A percentile compares a stretch with the other conserved stretches of the same genome.
Evolutionary conservation across 1,140 invertebrate genomes (phyloP).

Genomic region (Palaemon carinicauda): DNA sequence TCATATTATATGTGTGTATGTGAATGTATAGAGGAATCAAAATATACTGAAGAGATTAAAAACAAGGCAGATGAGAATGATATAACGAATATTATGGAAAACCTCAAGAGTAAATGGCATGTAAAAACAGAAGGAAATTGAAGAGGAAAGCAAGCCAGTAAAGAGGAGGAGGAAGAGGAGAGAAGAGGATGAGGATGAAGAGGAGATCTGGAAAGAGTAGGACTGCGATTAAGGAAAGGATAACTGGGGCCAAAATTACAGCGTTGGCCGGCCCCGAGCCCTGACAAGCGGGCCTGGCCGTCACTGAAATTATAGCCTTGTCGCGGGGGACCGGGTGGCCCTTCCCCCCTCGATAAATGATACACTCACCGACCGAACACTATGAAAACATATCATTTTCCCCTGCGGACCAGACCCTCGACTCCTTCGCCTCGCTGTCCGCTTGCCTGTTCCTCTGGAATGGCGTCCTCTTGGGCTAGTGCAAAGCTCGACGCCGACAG

Average conservation of each 20-base stretch:
- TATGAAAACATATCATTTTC: slow-evolving; percentile 57
- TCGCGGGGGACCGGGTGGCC: neutral
- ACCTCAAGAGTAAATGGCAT: neutral
- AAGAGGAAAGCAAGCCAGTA: no score
- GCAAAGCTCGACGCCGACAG: no score
- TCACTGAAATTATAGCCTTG: slow-evolving; percentile 55
- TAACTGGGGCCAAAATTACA: slow-evolving; percentile 52
- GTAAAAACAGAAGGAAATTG: no score
- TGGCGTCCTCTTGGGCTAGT: no score
- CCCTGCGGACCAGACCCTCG: slow-evolving; percentile 34
- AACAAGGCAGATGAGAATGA: neutral
- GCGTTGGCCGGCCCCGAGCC: slow-evolving; percentile 37
- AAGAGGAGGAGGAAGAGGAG: neutral
- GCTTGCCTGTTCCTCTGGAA: neutral
- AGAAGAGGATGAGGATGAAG: neutral
- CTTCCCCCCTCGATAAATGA: slow-evolving; percentile 51
- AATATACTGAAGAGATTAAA: neutral
- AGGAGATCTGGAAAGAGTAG: neutral
- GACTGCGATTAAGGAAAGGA: slow-evolving; percentile 53
- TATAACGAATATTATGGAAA: neutral
- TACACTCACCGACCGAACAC: slow-evolving; percentile 42
- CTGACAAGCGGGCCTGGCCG: slow-evolving; percentile 51
- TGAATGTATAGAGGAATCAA: neutral
- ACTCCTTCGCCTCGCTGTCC: slow-evolving; percentile 38
- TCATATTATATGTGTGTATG: neutral